phyloP scores from a whole-genome alignment of 2,113 vertebrate genomes.

The Balaeniceps rex region DNA sequence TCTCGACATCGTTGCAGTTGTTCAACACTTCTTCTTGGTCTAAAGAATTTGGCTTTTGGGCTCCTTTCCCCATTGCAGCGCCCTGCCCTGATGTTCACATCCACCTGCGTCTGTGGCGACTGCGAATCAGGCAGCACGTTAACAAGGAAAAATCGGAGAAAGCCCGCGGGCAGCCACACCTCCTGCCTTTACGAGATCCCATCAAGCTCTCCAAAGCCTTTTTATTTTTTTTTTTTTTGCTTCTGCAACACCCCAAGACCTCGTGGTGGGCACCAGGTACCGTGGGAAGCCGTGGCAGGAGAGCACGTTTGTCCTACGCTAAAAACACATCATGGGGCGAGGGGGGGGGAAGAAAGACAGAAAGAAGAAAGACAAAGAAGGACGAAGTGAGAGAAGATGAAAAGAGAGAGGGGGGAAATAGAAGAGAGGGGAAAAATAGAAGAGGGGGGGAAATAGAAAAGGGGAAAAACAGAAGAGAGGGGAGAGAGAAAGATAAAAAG shows the following conservation, averaged over 20 bases:
- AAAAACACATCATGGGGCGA: too few species aligned
- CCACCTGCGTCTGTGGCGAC: accelerated
- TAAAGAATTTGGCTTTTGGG: accelerated
- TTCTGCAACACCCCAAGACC: neutral
- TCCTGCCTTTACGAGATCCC: neutral
- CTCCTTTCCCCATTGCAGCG: neutral
- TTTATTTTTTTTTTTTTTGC: too few species aligned
- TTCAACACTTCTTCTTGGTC: neutral
- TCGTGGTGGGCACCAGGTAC: too few species aligned
- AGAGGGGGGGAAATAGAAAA: too few species aligned
- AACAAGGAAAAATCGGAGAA: neutral
- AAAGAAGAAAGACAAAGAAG: neutral
- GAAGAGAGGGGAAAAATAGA: too few species aligned
- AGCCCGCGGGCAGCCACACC: neutral
- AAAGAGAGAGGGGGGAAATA: too few species aligned
- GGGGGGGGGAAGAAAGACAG: too few species aligned
- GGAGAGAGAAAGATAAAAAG: too few species aligned
- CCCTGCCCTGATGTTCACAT: too few species aligned
- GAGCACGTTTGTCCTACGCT: neutral
- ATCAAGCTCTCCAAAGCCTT: neutral
- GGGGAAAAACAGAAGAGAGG: too few species aligned
- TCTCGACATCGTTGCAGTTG: accelerated
- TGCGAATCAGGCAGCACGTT: accelerated
- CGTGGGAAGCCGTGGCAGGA: neutral
- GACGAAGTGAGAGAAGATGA: neutral